Conservation (phyloP, 2,888 invertebrate species). For the Chrysomela aeneicollis region DNA sequence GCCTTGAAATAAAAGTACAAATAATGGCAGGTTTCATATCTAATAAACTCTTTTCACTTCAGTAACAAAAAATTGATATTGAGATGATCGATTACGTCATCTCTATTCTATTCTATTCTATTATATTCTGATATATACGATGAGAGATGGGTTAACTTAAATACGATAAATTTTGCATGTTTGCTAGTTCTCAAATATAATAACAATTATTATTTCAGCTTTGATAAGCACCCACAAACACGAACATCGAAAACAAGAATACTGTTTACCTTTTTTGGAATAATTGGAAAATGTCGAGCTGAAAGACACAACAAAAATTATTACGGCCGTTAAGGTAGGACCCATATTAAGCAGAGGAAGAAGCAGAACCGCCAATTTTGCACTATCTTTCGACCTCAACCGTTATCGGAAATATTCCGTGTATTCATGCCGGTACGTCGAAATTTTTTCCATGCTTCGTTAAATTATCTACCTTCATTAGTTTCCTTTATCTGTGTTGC, state of each 20-base stretch:
- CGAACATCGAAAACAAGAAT: neutral
- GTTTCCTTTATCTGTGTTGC: slow-evolving; percentile 8
- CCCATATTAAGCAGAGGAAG: slow-evolving; percentile 16
- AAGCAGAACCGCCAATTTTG: neutral
- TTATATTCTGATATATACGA: no score
- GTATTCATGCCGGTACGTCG: neutral
- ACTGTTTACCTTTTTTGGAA: slow-evolving; percentile 17
- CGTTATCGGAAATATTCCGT: slow-evolving; percentile 18
- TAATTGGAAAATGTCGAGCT: neutral
- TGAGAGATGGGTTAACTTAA: no score
- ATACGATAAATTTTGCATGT: no score
- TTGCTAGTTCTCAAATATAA: no score
- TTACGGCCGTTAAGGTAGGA: slow-evolving; percentile 3
- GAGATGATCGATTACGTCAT: no score
- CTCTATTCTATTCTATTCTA: no score
- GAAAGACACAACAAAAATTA: slow-evolving; percentile 11
- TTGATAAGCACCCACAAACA: no score
- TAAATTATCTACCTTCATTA: slow-evolving; percentile 4
- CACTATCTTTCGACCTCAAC: slow-evolving; percentile 21
- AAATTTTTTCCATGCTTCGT: neutral
- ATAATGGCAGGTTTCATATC: no score
- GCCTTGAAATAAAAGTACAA: no score
- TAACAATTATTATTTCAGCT: no score
- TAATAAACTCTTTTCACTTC: no score
- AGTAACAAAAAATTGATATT: no score